Percentiles rank a stretch among this genome's conserved stretches.
These are phyloP conservation scores for Gavialis gangeticus DNA, from an alignment of 2,113 vertebrate genomes.

Conservation along the genomic window DNA sequence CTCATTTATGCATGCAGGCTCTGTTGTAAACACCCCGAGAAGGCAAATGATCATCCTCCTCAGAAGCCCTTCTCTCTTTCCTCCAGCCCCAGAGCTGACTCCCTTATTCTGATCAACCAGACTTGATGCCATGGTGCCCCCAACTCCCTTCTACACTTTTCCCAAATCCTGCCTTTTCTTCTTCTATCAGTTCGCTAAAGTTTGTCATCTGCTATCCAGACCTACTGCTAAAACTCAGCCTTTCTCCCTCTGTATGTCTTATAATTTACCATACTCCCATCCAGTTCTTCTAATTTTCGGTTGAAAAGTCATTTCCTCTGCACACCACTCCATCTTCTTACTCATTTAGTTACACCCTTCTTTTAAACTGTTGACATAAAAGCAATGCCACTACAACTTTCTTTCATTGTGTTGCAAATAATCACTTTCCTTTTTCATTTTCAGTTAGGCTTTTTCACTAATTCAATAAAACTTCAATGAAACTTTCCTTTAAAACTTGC, in stretches of 20 bases:
- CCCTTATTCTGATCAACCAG: background rate
- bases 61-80: background rate
- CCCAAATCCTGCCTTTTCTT: background rate
- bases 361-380: background rate
- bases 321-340: background rate
- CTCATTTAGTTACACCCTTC: background rate
- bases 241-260: background rate
- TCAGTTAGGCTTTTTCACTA: background rate
- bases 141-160: background rate
- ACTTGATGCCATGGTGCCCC: background rate
- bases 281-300: accelerated
- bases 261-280: background rate
- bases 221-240: background rate
- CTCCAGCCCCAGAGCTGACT: background rate
- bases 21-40: background rate
- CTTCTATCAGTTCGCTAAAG: background rate
- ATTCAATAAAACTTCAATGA: background rate
- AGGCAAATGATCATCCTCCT: background rate
- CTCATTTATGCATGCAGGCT: background rate
- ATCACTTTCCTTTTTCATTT: background rate
- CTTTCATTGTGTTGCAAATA: background rate
- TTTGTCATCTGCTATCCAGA: background rate
- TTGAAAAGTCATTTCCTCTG: background rate
- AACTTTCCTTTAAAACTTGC: background rate
- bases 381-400: background rate